Evolutionary conservation across 2,888 invertebrate genomes (phyloP).

Genomic region (Polymixis lichenea): DNA sequence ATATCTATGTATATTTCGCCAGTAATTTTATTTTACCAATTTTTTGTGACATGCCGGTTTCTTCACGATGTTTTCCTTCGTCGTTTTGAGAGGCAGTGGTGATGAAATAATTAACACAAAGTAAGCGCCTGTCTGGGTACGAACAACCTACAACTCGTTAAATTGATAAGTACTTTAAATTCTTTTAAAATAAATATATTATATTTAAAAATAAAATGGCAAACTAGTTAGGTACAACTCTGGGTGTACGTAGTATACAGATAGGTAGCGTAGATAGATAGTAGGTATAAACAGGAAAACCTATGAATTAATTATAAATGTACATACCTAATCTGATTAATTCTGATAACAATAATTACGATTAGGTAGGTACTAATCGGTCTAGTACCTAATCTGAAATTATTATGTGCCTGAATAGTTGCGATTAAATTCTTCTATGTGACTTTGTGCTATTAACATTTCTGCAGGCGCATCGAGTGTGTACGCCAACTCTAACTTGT

Average conservation of each 20-base stretch:
- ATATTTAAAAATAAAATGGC: too few species aligned
- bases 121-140: too few species aligned
- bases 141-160: too few species aligned
- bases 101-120: too few species aligned
- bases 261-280: not conserved
- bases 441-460: slow-evolving; percentile 2
- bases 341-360: not conserved
- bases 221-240: not conserved
- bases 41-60: too few species aligned
- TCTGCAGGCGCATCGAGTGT: not conserved
- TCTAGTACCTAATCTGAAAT: not conserved
- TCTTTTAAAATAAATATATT: too few species aligned
- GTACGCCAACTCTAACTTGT: not conserved
- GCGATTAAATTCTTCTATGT: not conserved
- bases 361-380: not conserved
- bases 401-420: slow-evolving; percentile 9
- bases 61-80: too few species aligned
- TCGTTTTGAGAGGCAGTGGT: too few species aligned
- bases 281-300: not conserved
- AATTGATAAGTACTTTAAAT: too few species aligned
- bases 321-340: not conserved
- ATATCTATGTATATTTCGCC: not conserved
- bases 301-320: not conserved
- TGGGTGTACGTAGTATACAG: not conserved
- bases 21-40: not conserved